A percentile compares a stretch with the other conserved stretches of the same genome.
Evolutionary conservation across 2,888 invertebrate species (phyloP).

Genomic region (Andrena fulva): DNA sequence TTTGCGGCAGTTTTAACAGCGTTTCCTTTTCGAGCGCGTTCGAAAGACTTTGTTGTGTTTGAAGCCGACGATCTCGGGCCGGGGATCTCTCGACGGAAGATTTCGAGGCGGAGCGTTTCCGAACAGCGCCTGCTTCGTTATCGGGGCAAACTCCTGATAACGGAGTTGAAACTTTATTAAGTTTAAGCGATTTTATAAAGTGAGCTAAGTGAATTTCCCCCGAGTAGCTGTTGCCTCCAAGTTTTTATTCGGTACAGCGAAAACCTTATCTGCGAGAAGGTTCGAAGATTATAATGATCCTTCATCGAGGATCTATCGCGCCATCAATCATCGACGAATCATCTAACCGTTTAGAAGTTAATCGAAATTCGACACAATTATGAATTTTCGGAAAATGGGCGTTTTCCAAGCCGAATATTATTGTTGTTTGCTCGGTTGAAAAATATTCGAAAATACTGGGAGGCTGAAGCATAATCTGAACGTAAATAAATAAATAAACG

Average conservation of each 20-base stretch:
- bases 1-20: not conserved
- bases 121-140: conserved; percentile 13
- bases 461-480: not conserved
- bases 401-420: not conserved
- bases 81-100: not conserved
- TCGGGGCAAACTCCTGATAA: conserved; percentile 26
- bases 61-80: not conserved
- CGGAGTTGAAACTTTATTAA: conserved; percentile 26
- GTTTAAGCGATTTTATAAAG: conserved; percentile 26
- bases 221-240: not conserved
- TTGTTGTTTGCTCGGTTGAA: not conserved
- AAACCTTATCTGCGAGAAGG: not conserved
- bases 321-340: not conserved
- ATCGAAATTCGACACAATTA: not conserved
- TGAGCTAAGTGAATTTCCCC: conserved; percentile 13
- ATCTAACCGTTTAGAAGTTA: not conserved
- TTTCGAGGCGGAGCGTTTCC: not conserved
- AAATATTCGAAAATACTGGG: not conserved
- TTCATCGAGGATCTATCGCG: no score
- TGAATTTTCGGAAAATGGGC: not conserved
- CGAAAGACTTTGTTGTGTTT: not conserved
- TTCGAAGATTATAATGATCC: not conserved
- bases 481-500: not conserved
- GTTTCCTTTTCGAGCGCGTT: not conserved
- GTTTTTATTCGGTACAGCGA: conserved; percentile 10